These are phyloP conservation scores for Hyppa rectilinea DNA, from an alignment of 2,888 invertebrate species.

Conservation along the genomic window DNA sequence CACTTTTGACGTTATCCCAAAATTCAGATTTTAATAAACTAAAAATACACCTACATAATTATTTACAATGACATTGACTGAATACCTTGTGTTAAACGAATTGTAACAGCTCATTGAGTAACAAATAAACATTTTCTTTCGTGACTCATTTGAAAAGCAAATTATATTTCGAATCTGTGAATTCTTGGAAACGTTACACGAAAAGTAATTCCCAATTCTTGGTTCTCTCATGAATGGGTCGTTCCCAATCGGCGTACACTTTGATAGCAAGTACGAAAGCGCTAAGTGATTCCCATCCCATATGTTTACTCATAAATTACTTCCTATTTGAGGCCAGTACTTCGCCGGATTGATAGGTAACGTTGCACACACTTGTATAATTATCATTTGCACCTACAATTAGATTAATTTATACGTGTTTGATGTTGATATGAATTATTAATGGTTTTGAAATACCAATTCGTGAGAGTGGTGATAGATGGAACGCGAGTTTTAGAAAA, in stretches of 20 bases:
- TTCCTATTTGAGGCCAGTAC: conserved; percentile 75
- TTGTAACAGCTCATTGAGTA: conserved; percentile 27
- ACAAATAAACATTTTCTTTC: conserved; percentile 36
- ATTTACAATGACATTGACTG: conserved; percentile 9
- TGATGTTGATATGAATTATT: conserved; percentile 60
- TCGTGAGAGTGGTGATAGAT: conserved; percentile 48
- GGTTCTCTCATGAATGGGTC: conserved; percentile 67
- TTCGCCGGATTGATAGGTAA: conserved; percentile 75
- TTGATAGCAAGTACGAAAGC: conserved; percentile 71
- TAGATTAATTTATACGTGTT: conserved; percentile 61
- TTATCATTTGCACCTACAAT: conserved; percentile 63
- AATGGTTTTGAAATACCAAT: conserved; percentile 58
- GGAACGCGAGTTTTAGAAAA: not conserved
- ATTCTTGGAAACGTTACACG: conserved; percentile 40
- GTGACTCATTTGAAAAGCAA: conserved; percentile 45
- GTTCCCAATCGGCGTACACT: conserved; percentile 65
- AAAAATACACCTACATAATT: no score
- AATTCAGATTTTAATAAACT: not conserved
- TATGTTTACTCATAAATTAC: conserved; percentile 81
- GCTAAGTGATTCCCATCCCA: conserved; percentile 80
- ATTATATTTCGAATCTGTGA: conserved; percentile 34
- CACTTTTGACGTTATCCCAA: no score
- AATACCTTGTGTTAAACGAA: conserved; percentile 31
- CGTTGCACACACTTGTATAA: conserved; percentile 61
- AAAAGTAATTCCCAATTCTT: conserved; percentile 41